Evolutionary conservation across 2,113 vertebrate species (phyloP).

Genomic region (Syngnathoides biaculeatus): DNA sequence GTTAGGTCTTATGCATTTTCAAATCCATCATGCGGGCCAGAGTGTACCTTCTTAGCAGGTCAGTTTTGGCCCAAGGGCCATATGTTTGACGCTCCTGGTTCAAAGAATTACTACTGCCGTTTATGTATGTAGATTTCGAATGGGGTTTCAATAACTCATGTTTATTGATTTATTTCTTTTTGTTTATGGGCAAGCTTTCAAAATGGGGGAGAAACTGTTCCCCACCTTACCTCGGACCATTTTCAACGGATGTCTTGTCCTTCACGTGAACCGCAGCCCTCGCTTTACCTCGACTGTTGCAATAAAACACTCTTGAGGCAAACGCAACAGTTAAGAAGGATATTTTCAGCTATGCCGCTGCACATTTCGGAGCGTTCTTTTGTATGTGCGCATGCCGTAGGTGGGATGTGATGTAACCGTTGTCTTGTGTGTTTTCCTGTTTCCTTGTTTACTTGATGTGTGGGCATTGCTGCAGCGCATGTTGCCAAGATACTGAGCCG

Average conservation of each 20-base stretch:
- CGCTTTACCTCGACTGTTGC: not conserved
- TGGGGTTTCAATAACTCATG: too few relatives aligned
- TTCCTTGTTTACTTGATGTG: constrained; percentile 56
- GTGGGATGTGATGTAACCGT: constrained; percentile 44
- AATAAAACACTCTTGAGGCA: not conserved
- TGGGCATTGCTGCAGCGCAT: constrained; percentile 45
- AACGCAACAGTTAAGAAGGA: not conserved
- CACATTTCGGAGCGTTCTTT: constrained; percentile 2
- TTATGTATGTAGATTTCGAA: too few relatives aligned
- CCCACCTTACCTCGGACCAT: not conserved
- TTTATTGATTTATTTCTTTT: not conserved
- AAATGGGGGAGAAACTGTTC: not conserved
- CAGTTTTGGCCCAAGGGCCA: too few relatives aligned
- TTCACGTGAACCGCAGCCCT: not conserved
- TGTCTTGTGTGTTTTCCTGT: constrained; percentile 48
- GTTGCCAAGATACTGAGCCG: constrained; percentile 50
- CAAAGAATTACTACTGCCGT: too few relatives aligned
- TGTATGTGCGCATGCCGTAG: constrained; percentile 22
- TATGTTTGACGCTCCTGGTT: too few relatives aligned
- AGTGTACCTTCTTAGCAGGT: too few relatives aligned
- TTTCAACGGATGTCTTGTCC: not conserved
- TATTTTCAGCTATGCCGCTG: constrained; percentile 9
- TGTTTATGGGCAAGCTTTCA: not conserved
- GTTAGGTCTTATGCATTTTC: too few relatives aligned
- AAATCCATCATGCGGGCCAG: too few relatives aligned